Percentiles rank a stretch among this genome's conserved stretches.
Evolutionary conservation across 2,797 vertebrate species (phyloP).

Genomic region (Enoplosus armatus): DNA sequence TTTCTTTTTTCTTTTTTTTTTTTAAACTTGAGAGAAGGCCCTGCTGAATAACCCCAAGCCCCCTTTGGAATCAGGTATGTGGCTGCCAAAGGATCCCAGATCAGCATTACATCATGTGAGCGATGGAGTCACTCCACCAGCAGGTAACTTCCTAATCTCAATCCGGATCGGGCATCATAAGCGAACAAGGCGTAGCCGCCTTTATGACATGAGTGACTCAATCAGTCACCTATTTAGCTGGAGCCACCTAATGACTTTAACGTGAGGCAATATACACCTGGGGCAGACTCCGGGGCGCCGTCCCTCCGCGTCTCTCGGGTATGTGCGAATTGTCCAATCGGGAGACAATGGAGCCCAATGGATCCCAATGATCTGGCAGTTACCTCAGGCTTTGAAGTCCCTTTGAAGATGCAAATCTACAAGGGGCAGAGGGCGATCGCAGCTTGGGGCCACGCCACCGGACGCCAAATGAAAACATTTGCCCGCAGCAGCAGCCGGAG

Average conservation of each 20-base stretch:
- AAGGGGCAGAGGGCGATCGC: slow-evolving; percentile 26
- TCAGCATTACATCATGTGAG: neutral
- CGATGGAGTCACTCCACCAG: slow-evolving; percentile 20
- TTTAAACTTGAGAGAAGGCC: neutral
- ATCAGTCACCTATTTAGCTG: slow-evolving; percentile 60
- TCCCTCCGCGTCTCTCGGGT: slow-evolving; percentile 54
- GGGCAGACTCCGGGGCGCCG: slow-evolving; percentile 82
- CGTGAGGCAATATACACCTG: slow-evolving; percentile 68
- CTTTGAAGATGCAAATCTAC: slow-evolving; percentile 78
- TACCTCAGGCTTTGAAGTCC: slow-evolving; percentile 79
- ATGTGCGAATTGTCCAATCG: slow-evolving; percentile 74
- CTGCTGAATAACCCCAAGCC: neutral
- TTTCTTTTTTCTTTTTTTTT: too few relatives aligned
- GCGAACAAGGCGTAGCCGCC: neutral
- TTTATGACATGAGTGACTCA: slow-evolving; percentile 51
- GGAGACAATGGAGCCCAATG: slow-evolving; percentile 77
- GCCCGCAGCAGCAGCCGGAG: slow-evolving; percentile 38
- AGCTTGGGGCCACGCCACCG: slow-evolving; percentile 46
- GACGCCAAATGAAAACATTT: slow-evolving; percentile 57
- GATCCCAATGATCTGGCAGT: slow-evolving; percentile 78
- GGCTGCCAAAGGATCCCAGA: neutral
- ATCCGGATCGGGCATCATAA: slow-evolving; percentile 15
- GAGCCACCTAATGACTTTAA: slow-evolving; percentile 70
- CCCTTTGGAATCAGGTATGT: neutral
- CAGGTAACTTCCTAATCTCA: slow-evolving; percentile 25